Conservation (phyloP, 2,888 invertebrate species). For the Nipponacmea schrenckii region DNA sequence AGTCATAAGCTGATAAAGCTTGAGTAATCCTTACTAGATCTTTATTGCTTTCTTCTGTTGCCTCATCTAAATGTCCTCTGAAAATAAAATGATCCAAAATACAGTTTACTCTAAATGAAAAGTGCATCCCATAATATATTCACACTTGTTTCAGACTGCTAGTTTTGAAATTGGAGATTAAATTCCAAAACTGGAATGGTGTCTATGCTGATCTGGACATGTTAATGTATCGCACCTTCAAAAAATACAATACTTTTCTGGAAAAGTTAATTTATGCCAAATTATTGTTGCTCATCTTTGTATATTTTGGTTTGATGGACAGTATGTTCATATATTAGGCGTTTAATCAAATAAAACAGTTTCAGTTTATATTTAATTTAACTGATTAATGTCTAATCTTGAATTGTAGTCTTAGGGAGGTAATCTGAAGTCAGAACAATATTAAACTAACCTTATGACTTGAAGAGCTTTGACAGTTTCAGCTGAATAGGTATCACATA, state of each 20-base stretch:
- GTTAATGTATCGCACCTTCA: too few relatives aligned
- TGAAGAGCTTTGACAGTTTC: constrained; percentile 57
- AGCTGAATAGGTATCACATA: constrained; percentile 60
- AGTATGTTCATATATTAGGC: too few relatives aligned
- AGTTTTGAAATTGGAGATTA: neutral
- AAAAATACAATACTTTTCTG: too few relatives aligned
- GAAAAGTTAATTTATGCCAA: too few relatives aligned
- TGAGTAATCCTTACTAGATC: constrained; percentile 47
- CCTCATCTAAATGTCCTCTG: constrained; percentile 49
- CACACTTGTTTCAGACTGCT: neutral
- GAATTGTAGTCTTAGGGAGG: neutral
- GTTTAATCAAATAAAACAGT: too few relatives aligned
- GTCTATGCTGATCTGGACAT: too few relatives aligned
- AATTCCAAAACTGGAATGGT: too few relatives aligned
- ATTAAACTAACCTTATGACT: constrained; percentile 47
- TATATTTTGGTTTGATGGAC: too few relatives aligned
- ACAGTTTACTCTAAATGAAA: neutral
- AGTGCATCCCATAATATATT: neutral
- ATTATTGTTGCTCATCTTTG: too few relatives aligned
- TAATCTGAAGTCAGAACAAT: too few relatives aligned
- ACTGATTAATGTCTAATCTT: neutral
- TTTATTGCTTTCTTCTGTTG: constrained; percentile 41
- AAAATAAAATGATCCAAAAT: constrained; percentile 17
- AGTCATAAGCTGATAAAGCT: constrained; percentile 54
- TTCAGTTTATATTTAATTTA: too few relatives aligned